Evolutionary conservation across 2,888 invertebrate species (phyloP).

Genomic region (Patella pellucida): DNA sequence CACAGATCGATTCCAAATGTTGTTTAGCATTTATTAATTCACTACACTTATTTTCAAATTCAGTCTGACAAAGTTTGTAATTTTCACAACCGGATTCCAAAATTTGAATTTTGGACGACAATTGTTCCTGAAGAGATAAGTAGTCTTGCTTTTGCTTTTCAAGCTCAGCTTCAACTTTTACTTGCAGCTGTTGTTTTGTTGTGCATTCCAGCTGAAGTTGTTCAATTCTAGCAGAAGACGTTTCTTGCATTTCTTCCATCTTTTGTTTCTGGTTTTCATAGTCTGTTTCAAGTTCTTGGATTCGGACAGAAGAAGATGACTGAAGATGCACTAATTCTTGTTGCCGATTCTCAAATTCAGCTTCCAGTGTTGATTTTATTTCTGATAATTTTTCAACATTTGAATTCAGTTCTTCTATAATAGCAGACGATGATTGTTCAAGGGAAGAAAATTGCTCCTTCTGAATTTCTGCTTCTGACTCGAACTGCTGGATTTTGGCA

Average conservation of each 20-base stretch:
- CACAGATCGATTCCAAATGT: constrained; percentile 21
- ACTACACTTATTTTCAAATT: constrained; percentile 28
- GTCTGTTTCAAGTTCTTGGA: constrained; percentile 5
- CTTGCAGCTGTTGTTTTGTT: background rate
- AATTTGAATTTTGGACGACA: background rate
- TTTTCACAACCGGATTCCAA: background rate
- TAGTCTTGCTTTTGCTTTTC: background rate
- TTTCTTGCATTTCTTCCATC: constrained; percentile 8
- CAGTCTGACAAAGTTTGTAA: constrained; percentile 18
- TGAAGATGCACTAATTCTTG: constrained; percentile 12
- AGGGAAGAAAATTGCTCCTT: background rate
- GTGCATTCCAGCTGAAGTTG: background rate
- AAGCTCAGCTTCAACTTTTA: background rate
- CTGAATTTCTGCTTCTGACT: constrained; percentile 17
- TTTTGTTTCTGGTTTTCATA: constrained; percentile 13
- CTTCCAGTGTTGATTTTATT: constrained; percentile 14
- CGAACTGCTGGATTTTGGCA: constrained; percentile 21
- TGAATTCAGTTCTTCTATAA: constrained; percentile 10
- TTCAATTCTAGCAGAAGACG: constrained; percentile 2
- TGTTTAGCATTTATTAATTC: constrained; percentile 19
- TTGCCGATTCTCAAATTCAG: constrained; percentile 13
- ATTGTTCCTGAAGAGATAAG: constrained; percentile 5
- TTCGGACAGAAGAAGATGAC: constrained; percentile 5
- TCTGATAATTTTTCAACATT: background rate
- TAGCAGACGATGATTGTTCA: constrained; percentile 7